Percentiles rank a stretch among this genome's conserved stretches.
Conservation (phyloP, 2,113 vertebrate genomes). For the Paramisgurnus dabryanus region DNA sequence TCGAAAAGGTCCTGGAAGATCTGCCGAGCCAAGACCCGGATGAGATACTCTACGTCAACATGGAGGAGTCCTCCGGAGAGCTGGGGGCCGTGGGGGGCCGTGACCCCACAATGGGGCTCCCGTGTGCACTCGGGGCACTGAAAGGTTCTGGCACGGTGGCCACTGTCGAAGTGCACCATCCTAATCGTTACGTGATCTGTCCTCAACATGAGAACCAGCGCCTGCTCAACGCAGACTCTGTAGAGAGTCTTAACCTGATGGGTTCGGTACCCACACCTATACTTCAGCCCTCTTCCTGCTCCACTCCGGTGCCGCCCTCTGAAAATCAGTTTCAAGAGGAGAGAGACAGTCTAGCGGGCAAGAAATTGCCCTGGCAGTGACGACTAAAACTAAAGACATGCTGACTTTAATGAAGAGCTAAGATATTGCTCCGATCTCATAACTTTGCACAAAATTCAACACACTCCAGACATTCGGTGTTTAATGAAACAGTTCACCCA, state of each 20-base stretch:
- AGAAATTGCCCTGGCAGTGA: slow-evolving; percentile 70
- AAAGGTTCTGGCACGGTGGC: slow-evolving; percentile 77
- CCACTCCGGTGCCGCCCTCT: slow-evolving; percentile 53
- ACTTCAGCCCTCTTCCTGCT: slow-evolving; percentile 58
- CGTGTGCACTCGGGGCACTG: slow-evolving; percentile 60
- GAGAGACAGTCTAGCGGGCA: slow-evolving; percentile 50
- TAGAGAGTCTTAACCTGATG: slow-evolving; percentile 69
- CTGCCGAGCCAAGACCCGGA: slow-evolving; percentile 84
- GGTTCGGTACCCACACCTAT: slow-evolving; percentile 57
- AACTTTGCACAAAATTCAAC: slow-evolving; percentile 55
- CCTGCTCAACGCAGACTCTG: slow-evolving; percentile 62
- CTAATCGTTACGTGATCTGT: slow-evolving; percentile 85
- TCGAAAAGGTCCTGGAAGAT: slow-evolving; percentile 84
- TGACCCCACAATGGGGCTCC: slow-evolving; percentile 61
- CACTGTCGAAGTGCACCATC: slow-evolving; percentile 79
- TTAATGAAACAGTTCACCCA: background rate
- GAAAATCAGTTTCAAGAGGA: slow-evolving; percentile 60
- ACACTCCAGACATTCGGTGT: slow-evolving; percentile 7
- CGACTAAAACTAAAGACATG: slow-evolving; percentile 18
- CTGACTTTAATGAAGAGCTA: slow-evolving; percentile 20
- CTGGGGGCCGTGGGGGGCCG: slow-evolving; percentile 74
- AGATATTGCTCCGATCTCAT: slow-evolving; percentile 48
- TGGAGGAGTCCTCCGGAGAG: slow-evolving; percentile 80
- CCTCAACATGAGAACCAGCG: slow-evolving; percentile 78
- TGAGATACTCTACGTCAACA: slow-evolving; percentile 91